phyloP scores from a whole-genome alignment of 1,140 invertebrate genomes.

The Anastatus disparis region DNA sequence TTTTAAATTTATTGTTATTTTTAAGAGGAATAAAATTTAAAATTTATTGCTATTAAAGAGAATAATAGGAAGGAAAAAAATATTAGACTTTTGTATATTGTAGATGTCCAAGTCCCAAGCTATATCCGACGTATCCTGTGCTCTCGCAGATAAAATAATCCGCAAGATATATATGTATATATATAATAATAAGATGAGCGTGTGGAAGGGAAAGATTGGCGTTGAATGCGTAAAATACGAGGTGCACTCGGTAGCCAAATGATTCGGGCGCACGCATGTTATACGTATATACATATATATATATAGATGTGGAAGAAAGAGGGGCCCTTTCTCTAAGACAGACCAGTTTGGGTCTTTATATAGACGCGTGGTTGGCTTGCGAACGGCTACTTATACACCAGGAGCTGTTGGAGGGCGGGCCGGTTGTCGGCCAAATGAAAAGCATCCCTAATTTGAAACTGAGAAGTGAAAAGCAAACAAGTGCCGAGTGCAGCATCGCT shows the following conservation, averaged over 20 bases:
- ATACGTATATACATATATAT: background rate
- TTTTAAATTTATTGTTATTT: too few species aligned
- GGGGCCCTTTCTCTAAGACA: background rate
- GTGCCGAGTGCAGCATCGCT: slow-evolving; percentile 32
- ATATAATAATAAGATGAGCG: too few species aligned
- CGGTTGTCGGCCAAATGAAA: slow-evolving; percentile 49
- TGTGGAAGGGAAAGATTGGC: background rate
- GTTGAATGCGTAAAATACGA: slow-evolving; percentile 30
- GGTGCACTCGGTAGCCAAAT: slow-evolving; percentile 19
- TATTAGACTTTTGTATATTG: too few species aligned
- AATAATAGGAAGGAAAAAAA: too few species aligned
- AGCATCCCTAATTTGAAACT: slow-evolving; percentile 53
- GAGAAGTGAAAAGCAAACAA: slow-evolving; percentile 48
- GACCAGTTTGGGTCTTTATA: slow-evolving; percentile 19
- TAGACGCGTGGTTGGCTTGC: background rate
- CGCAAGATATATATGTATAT: slow-evolving; percentile 10
- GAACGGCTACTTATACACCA: slow-evolving; percentile 42
- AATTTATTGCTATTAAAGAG: too few species aligned
- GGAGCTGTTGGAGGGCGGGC: slow-evolving; percentile 48
- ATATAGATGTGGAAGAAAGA: slow-evolving; percentile 1
- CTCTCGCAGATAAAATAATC: slow-evolving; percentile 17
- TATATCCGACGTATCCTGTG: too few species aligned
- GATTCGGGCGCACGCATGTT: slow-evolving; percentile 10
- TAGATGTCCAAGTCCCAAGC: too few species aligned
- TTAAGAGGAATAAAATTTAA: too few species aligned